Percentiles rank a stretch among this genome's conserved stretches.
phyloP scores from a whole-genome alignment of 2,113 vertebrate genomes.

The Coregonus clupeaformis region DNA sequence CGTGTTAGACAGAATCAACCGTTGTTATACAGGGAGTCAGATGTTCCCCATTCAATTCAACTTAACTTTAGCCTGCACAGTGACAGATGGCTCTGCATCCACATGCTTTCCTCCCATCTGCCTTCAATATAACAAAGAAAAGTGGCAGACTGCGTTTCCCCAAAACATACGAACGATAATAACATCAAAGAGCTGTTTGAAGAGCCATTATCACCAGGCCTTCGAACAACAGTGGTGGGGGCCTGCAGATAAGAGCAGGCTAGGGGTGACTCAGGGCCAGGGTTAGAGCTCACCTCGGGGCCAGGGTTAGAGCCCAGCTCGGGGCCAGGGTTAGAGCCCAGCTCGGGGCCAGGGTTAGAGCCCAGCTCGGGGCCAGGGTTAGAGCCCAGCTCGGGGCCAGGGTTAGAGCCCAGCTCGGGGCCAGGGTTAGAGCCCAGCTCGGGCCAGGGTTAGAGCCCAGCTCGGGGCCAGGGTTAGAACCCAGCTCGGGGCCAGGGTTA shows the following conservation, averaged over 20 bases:
- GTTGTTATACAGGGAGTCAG: no score
- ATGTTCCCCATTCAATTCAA: no score
- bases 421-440: no score
- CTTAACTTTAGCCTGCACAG: neutral
- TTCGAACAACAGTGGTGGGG: constrained; percentile 40
- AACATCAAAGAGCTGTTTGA: constrained; percentile 41
- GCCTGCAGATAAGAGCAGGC: constrained; percentile 13
- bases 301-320: no score
- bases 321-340: no score
- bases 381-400: constrained; percentile 88
- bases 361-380: constrained; percentile 23
- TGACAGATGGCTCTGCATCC: neutral
- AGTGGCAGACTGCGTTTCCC: constrained; percentile 11
- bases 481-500: no score
- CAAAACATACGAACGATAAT: constrained; percentile 26
- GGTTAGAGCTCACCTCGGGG: no score
- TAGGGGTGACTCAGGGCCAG: neutral
- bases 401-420: neutral
- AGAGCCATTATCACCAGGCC: constrained; percentile 27
- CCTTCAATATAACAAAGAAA: neutral
- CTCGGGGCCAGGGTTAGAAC: no score
- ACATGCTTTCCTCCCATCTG: constrained; percentile 17
- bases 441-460: no score
- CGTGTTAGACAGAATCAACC: neutral
- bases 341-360: no score